phyloP scores from a whole-genome alignment of 2,888 invertebrate species.

The Campoplex capitator region DNA sequence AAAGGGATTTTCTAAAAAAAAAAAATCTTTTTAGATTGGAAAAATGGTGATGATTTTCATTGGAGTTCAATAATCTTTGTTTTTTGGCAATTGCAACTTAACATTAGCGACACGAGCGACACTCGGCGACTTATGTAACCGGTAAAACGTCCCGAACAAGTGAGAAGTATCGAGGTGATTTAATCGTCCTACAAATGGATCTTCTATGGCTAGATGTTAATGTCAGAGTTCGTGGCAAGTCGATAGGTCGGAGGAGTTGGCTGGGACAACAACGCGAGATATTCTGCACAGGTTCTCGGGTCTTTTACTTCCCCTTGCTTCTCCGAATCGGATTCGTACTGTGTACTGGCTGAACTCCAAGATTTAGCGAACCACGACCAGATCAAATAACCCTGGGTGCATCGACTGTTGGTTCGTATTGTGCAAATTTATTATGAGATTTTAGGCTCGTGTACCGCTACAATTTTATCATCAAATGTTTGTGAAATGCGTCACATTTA shows the following conservation, averaged over 20 bases:
- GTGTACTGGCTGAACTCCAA: constrained; percentile 58
- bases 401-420: constrained; percentile 32
- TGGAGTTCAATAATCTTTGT: background rate
- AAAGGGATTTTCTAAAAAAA: background rate
- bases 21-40: background rate
- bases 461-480: background rate
- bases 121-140: background rate
- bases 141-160: constrained; percentile 1
- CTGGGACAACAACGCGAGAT: constrained; percentile 47
- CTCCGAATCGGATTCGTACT: constrained; percentile 34
- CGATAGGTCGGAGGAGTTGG: constrained; percentile 66
- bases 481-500: background rate
- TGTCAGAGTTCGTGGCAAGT: constrained; percentile 67
- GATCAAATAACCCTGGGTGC: constrained; percentile 44
- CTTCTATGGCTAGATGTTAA: constrained; percentile 64
- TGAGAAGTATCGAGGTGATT: constrained; percentile 18
- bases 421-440: constrained; percentile 5
- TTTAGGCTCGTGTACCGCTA: background rate
- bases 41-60: background rate
- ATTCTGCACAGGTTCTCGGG: constrained; percentile 32
- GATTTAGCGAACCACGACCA: constrained; percentile 23
- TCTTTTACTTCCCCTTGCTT: constrained; percentile 22
- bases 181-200: constrained; percentile 76
- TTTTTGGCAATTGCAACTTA: background rate
- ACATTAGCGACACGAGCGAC: background rate